Percentiles rank a stretch among this genome's conserved stretches.
These are phyloP conservation scores for Camponotus floridanus DNA, from an alignment of 1,140 invertebrate species.

Conservation along the genomic window DNA sequence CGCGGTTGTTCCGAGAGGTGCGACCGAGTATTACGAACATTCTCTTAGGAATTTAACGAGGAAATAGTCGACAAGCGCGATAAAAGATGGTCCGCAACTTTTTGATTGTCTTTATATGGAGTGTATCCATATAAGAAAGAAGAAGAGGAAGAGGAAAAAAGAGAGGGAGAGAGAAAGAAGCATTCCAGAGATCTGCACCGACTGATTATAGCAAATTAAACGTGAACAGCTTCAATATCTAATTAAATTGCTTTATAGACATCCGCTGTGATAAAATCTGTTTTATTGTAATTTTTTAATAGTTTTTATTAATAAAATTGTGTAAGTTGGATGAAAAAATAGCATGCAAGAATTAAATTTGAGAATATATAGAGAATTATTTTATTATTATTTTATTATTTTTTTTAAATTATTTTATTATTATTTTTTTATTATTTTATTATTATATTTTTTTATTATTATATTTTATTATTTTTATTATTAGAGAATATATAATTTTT, in stretches of 20 bases:
- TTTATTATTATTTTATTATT: too few species aligned
- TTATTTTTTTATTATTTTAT: too few species aligned
- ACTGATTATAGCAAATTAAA: constrained; percentile 54
- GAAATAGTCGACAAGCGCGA: constrained; percentile 26
- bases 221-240: background rate
- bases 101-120: constrained; percentile 20
- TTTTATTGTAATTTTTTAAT: background rate
- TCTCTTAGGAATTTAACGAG: constrained; percentile 58
- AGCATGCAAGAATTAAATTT: too few species aligned
- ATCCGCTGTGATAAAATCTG: background rate
- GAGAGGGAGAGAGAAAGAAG: background rate
- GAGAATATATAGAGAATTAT: too few species aligned
- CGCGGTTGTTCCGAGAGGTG: background rate
- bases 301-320: background rate
- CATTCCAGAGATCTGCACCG: constrained; percentile 11
- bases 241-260: constrained; percentile 31
- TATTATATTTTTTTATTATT: too few species aligned
- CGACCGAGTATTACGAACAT: constrained; percentile 15
- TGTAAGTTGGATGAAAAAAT: background rate
- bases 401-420: too few species aligned
- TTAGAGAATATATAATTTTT: background rate
- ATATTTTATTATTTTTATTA: too few species aligned
- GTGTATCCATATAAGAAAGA: background rate
- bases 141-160: background rate
- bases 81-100: constrained; percentile 45